phyloP scores from a whole-genome alignment of 1,140 invertebrate genomes.

The Drosophila hydei region DNA sequence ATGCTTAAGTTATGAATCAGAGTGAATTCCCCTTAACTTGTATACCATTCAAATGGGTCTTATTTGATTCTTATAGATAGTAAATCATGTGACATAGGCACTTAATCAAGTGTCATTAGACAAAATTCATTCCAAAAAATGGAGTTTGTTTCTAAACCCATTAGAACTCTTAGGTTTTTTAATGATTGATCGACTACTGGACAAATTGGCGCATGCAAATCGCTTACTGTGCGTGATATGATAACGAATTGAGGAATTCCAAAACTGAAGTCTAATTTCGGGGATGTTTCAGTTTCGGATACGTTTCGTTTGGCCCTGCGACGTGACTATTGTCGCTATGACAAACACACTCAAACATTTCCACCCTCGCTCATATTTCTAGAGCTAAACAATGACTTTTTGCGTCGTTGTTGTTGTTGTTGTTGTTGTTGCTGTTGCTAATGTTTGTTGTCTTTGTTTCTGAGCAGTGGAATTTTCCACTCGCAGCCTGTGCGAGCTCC shows the following conservation, averaged over 20 bases:
- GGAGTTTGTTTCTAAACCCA: neutral
- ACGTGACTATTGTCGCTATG: conserved; percentile 53
- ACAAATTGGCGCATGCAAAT: conserved; percentile 32
- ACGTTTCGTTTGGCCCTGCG: conserved; percentile 9
- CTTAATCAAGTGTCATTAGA: conserved; percentile 32
- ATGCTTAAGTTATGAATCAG: conserved; percentile 8
- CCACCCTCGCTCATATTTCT: conserved; percentile 51
- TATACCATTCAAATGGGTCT: neutral
- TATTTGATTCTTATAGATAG: neutral
- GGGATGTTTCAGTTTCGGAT: conserved; percentile 57
- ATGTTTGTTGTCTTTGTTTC: conserved; percentile 18
- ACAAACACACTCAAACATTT: conserved; percentile 46
- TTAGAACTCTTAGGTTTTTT: neutral
- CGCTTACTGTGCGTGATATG: conserved; percentile 50
- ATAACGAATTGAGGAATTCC: conserved; percentile 56
- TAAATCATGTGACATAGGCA: conserved; percentile 15
- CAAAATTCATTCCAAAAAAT: neutral
- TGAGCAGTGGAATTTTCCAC: conserved; percentile 68
- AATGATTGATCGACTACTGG: conserved; percentile 38
- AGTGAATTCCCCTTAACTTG: neutral
- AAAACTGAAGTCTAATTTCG: conserved; percentile 72
- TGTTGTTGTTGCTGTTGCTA: conserved; percentile 32
- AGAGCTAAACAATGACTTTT: conserved; percentile 14
- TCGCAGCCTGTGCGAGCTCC: conserved; percentile 34
- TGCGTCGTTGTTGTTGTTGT: conserved; percentile 18